A percentile compares a stretch with the other conserved stretches of the same genome.
Evolutionary conservation across 2,113 vertebrate species (phyloP).

Genomic region (Pedetes capensis): DNA sequence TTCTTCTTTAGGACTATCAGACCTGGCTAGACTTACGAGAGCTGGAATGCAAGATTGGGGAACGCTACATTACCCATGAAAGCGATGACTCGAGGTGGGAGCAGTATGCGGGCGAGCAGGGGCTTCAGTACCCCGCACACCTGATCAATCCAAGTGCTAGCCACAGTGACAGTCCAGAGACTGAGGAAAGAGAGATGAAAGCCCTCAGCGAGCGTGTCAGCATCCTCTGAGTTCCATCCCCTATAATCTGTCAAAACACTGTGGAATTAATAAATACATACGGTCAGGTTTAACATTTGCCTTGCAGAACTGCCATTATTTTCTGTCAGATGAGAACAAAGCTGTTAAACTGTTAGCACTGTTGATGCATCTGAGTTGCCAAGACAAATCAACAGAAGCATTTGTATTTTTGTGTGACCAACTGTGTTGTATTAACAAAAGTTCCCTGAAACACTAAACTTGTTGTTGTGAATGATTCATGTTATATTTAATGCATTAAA

Average conservation of each 20-base stretch:
- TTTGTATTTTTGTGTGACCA: conserved; percentile 88
- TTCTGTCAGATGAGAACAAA: conserved; percentile 90
- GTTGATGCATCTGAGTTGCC: conserved; percentile 88
- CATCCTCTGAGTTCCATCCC: conserved; percentile 89
- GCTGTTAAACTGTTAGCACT: conserved; percentile 89
- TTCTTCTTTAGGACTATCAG: conserved; percentile 92
- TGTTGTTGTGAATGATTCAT: conserved; percentile 88
- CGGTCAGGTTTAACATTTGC: conserved; percentile 89
- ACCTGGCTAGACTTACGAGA: conserved; percentile 96
- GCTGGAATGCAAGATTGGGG: conserved; percentile 92
- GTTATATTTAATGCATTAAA: conserved; percentile 86
- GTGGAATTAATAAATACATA: conserved; percentile 91
- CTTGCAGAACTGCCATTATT: conserved; percentile 90
- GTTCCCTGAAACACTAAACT: conserved; percentile 88
- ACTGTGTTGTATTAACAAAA: conserved; percentile 89
- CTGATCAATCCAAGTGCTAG: conserved; percentile 83
- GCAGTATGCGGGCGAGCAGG: conserved; percentile 90
- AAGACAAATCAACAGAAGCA: conserved; percentile 90
- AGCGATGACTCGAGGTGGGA: conserved; percentile 97
- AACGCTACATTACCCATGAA: conserved; percentile 98
- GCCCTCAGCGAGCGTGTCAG: conserved; percentile 96
- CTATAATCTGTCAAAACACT: conserved; percentile 89
- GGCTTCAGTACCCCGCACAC: conserved; percentile 90
- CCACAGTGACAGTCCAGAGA: conserved; percentile 82
- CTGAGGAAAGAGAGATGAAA: conserved; percentile 91